Evolutionary conservation across 2,888 invertebrate genomes (phyloP).

Genomic region (Monochamus alternatus): DNA sequence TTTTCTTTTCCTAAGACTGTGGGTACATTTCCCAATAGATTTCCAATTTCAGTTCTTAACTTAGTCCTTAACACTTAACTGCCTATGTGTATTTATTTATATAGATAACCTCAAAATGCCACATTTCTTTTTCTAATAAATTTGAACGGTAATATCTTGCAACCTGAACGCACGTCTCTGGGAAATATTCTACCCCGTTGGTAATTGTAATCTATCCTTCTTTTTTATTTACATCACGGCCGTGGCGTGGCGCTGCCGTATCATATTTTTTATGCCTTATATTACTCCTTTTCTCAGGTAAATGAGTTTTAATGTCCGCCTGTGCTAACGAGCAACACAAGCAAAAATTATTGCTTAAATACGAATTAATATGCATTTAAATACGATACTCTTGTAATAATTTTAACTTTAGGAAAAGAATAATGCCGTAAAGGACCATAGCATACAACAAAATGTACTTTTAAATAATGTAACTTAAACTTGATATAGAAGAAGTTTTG

Average conservation of each 20-base stretch:
- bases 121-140: no score
- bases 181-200: slow-evolving; percentile 32
- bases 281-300: slow-evolving; percentile 60
- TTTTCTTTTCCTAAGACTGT: no score
- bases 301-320: slow-evolving; percentile 59
- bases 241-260: slow-evolving; percentile 52
- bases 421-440: background rate
- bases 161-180: slow-evolving; percentile 24
- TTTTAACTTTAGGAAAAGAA: slow-evolving; percentile 2
- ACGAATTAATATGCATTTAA: slow-evolving; percentile 52
- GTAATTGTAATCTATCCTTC: slow-evolving; percentile 56
- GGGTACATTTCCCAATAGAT: no score
- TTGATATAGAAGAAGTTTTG: no score
- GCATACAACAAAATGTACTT: no score
- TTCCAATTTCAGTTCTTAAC: no score
- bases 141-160: no score
- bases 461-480: no score
- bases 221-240: slow-evolving; percentile 58
- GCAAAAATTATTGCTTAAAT: slow-evolving; percentile 57
- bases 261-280: slow-evolving; percentile 58
- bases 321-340: slow-evolving; percentile 60
- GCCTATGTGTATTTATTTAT: no score
- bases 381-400: slow-evolving; percentile 47
- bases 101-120: no score
- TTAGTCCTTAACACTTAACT: no score